Conservation (phyloP, 92 coral and sea anemone genomes). For the Parazoanthus swiftii region DNA sequence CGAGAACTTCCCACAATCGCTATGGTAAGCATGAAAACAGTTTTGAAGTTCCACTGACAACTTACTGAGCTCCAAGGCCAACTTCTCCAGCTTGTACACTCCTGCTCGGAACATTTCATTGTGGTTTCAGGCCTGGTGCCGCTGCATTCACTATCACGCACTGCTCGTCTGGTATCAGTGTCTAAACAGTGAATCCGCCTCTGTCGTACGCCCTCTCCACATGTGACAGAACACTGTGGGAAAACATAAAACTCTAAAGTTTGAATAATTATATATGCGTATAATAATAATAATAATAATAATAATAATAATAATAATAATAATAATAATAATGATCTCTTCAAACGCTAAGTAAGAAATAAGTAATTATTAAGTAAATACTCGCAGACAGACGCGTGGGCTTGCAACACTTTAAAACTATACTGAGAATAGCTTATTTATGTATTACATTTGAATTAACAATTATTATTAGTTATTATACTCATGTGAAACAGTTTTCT, state of each 20-base stretch:
- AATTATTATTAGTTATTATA: too few species aligned
- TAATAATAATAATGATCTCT: too few species aligned
- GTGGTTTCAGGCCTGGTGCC: slow-evolving; percentile 23
- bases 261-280: too few species aligned
- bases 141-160: not conserved
- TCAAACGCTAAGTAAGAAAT: too few species aligned
- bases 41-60: not conserved
- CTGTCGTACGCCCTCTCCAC: slow-evolving; percentile 29
- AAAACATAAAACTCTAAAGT: not conserved
- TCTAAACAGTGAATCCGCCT: slow-evolving; percentile 38
- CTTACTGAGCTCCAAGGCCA: slow-evolving; percentile 31
- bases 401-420: too few species aligned
- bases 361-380: too few species aligned
- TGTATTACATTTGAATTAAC: too few species aligned
- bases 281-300: too few species aligned
- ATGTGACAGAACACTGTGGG: slow-evolving; percentile 30
- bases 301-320: too few species aligned
- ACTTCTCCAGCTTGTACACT: slow-evolving; percentile 29
- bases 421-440: too few species aligned
- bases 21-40: not conserved
- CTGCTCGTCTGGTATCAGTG: slow-evolving; percentile 9
- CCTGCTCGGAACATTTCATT: slow-evolving; percentile 4
- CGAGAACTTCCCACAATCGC: too few species aligned
- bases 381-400: too few species aligned
- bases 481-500: not conserved